phyloP scores from a whole-genome alignment of 2,797 vertebrate genomes.

The Rachycentron canadum region DNA sequence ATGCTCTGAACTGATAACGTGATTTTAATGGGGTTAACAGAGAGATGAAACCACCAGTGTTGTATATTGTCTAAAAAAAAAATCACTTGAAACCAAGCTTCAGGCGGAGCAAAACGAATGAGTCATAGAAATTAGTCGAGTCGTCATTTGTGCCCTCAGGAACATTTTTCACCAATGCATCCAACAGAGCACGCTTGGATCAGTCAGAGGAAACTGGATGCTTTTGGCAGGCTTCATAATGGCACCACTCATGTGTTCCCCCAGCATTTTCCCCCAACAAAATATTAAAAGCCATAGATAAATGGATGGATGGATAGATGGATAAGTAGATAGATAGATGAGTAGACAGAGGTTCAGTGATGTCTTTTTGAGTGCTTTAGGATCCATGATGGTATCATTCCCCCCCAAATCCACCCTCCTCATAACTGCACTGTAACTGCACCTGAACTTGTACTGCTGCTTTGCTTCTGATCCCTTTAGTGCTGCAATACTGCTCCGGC shows the following conservation, averaged over 20 bases:
- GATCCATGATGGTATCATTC: conserved; percentile 29
- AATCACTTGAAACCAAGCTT: too few relatives aligned
- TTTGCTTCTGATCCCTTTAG: conserved; percentile 76
- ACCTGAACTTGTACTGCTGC: conserved; percentile 52
- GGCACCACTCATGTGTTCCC: conserved; percentile 35
- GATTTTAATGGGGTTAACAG: too few relatives aligned
- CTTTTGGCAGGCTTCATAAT: conserved; percentile 4
- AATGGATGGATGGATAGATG: background rate
- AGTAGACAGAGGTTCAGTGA: conserved; percentile 16
- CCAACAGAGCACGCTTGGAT: conserved; percentile 11
- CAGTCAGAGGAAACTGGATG: conserved; percentile 45
- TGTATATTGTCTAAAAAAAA: too few relatives aligned
- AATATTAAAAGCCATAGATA: conserved; percentile 15
- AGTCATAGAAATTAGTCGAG: too few relatives aligned
- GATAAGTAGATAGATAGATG: conserved; percentile 5
- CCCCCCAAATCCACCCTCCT: conserved; percentile 38
- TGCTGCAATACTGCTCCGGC: conserved; percentile 71
- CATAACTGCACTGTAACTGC: conserved; percentile 41
- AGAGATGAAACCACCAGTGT: too few relatives aligned
- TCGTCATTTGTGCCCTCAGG: background rate
- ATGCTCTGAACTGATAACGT: too few relatives aligned
- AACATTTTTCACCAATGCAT: background rate
- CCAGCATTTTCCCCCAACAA: background rate
- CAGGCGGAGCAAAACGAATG: too few relatives aligned
- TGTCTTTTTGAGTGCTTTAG: conserved; percentile 34